A percentile compares a stretch with the other conserved stretches of the same genome.
phyloP scores from a whole-genome alignment of 1,140 invertebrate genomes.

The Nixonia krombeini region DNA sequence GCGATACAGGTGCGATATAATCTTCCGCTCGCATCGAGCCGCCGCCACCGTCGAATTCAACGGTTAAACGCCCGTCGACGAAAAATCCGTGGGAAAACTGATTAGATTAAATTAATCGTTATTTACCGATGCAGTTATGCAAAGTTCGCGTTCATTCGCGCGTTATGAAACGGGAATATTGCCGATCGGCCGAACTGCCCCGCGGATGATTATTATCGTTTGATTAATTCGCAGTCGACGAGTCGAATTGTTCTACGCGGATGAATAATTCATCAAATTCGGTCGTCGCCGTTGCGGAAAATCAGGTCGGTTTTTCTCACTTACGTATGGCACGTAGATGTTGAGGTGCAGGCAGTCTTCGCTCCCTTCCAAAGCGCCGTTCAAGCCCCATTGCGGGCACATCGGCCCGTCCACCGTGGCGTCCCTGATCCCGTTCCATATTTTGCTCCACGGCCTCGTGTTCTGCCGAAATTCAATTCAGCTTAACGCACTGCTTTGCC shows the following conservation, averaged over 20 bases:
- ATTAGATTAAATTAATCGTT: too few relatives aligned
- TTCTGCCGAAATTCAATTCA: slow-evolving; percentile 42
- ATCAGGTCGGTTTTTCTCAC: slow-evolving; percentile 19
- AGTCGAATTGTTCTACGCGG: too few relatives aligned
- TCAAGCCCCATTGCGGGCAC: slow-evolving; percentile 56
- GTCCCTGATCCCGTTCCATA: slow-evolving; percentile 55
- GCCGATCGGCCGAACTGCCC: too few relatives aligned
- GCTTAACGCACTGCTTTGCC: neutral
- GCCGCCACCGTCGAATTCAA: too few relatives aligned
- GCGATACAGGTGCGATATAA: slow-evolving; percentile 21
- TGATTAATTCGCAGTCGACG: too few relatives aligned
- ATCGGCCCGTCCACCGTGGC: slow-evolving; percentile 56
- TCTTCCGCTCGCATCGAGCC: slow-evolving; percentile 14
- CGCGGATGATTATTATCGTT: too few relatives aligned
- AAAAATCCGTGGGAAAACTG: too few relatives aligned
- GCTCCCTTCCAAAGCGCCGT: slow-evolving; percentile 33
- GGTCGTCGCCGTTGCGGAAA: slow-evolving; percentile 1
- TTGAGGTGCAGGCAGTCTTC: slow-evolving; percentile 68
- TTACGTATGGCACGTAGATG: slow-evolving; percentile 62
- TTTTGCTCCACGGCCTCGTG: slow-evolving; percentile 52
- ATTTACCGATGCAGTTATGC: too few relatives aligned
- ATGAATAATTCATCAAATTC: neutral
- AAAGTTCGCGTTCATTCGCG: too few relatives aligned
- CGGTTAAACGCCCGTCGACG: too few relatives aligned
- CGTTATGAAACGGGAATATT: too few relatives aligned